These are phyloP conservation scores for Aleiodes sp. DNA, from an alignment of 1,140 invertebrate species.

Conservation along the genomic window DNA sequence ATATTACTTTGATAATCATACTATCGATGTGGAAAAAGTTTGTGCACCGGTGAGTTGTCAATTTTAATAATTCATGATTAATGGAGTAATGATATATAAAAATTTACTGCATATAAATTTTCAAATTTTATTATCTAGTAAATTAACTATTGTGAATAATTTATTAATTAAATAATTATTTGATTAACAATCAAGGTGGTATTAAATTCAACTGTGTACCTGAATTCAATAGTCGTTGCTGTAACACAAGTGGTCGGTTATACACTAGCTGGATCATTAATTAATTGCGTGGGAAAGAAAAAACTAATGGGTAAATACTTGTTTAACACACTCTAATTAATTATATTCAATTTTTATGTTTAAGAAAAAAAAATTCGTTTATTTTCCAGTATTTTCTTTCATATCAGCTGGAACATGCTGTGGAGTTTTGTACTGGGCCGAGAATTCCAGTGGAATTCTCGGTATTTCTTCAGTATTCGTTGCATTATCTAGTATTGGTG, in stretches of 20 bases:
- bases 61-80: background rate
- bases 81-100: background rate
- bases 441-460: constrained; percentile 50
- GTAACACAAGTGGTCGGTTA: constrained; percentile 57
- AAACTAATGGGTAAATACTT: constrained; percentile 52
- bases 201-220: constrained; percentile 55
- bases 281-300: constrained; percentile 58
- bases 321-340: constrained; percentile 26
- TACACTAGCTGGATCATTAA: constrained; percentile 55
- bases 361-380: constrained; percentile 62
- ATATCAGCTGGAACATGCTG: constrained; percentile 51
- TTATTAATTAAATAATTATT: constrained; percentile 15
- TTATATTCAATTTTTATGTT: constrained; percentile 37
- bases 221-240: constrained; percentile 62
- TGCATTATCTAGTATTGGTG: constrained; percentile 56
- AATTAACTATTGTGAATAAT: too few relatives aligned
- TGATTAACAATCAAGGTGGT: constrained; percentile 40
- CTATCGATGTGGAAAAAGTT: constrained; percentile 21
- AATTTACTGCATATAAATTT: background rate
- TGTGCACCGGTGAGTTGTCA: constrained; percentile 34
- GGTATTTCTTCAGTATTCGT: constrained; percentile 56
- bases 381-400: constrained; percentile 53
- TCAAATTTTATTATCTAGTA: constrained; percentile 28
- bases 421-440: constrained; percentile 52
- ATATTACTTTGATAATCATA: constrained; percentile 24